Percentiles rank a stretch among this genome's conserved stretches.
These are phyloP conservation scores for Drosophila suzukii DNA, from an alignment of 1,140 invertebrate genomes.

Conservation along the genomic window DNA sequence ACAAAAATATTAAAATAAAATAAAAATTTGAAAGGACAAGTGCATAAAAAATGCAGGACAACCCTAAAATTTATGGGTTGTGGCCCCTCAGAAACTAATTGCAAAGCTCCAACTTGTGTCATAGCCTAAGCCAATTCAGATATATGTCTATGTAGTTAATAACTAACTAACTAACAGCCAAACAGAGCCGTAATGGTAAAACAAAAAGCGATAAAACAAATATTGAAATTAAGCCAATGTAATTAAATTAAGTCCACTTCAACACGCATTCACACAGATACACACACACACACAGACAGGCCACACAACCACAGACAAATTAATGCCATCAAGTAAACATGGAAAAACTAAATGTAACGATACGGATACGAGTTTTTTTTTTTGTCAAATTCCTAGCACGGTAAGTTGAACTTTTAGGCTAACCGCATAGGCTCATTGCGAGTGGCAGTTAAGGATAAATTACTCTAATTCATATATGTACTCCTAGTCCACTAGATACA, in stretches of 20 bases:
- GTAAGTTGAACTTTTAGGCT: conserved; percentile 72
- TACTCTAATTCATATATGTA: conserved; percentile 55
- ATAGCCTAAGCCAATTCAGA: conserved; percentile 38
- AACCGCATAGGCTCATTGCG: conserved; percentile 28
- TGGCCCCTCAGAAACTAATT: conserved; percentile 26
- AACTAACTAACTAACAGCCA: conserved; percentile 40
- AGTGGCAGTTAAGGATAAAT: conserved; percentile 48
- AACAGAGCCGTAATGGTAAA: neutral
- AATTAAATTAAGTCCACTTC: conserved; percentile 69
- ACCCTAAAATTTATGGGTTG: conserved; percentile 34
- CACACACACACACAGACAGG: conserved; percentile 1
- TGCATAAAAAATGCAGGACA: conserved; percentile 8
- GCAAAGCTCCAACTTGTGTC: conserved; percentile 42
- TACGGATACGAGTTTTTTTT: conserved; percentile 47
- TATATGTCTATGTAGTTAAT: conserved; percentile 56
- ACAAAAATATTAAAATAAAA: conserved; percentile 10
- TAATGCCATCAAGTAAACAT: conserved; percentile 44
- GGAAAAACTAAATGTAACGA: conserved; percentile 23
- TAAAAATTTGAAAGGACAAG: neutral
- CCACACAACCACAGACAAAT: conserved; percentile 30
- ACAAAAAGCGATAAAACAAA: conserved; percentile 34
- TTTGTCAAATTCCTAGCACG: conserved; percentile 58
- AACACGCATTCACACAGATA: conserved; percentile 17
- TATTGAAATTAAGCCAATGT: conserved; percentile 68
- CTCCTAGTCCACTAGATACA: conserved; percentile 47